A percentile compares a stretch with the other conserved stretches of the same genome.
phyloP scores from a whole-genome alignment of 2,888 invertebrate genomes.

The Eupeodes luniger region DNA sequence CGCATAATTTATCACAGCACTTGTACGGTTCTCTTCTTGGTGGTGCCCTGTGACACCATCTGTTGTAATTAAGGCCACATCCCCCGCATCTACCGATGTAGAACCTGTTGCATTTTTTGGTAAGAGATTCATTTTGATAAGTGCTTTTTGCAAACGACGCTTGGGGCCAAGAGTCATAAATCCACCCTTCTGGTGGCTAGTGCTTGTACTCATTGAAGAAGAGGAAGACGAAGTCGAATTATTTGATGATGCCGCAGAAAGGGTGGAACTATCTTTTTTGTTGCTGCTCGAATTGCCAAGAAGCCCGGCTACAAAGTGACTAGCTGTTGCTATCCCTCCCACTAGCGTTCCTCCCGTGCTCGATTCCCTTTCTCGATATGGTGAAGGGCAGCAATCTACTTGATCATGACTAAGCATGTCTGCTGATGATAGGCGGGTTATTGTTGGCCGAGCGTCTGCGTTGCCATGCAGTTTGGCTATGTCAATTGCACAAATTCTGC shows the following conservation, averaged over 20 bases:
- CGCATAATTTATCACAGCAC: conserved; percentile 18
- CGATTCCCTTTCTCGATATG: conserved; percentile 83
- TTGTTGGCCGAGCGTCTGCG: conserved; percentile 80
- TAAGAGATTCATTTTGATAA: conserved; percentile 93
- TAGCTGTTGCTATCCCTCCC: conserved; percentile 58
- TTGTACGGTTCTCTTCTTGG: conserved; percentile 77
- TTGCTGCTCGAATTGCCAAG: conserved; percentile 56
- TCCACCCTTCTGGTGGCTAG: conserved; percentile 87
- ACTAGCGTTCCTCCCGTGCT: conserved; percentile 66
- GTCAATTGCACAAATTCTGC: conserved; percentile 85
- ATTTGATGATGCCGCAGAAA: conserved; percentile 66
- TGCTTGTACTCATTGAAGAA: conserved; percentile 83
- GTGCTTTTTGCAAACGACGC: conserved; percentile 91
- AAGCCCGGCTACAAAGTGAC: conserved; percentile 76
- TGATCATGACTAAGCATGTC: conserved; percentile 85
- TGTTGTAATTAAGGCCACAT: conserved; percentile 78
- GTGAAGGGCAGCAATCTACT: conserved; percentile 83
- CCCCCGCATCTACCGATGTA: conserved; percentile 80
- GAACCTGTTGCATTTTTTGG: conserved; percentile 80
- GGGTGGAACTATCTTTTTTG: conserved; percentile 66
- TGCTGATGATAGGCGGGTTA: conserved; percentile 89
- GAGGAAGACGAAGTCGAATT: conserved; percentile 85
- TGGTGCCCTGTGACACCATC: conserved; percentile 76
- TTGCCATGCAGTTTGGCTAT: conserved; percentile 87
- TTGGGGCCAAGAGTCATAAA: conserved; percentile 95